Evolutionary conservation across 92 coral and sea anemone genomes (phyloP).

Genomic region (Porites cylindrica): DNA sequence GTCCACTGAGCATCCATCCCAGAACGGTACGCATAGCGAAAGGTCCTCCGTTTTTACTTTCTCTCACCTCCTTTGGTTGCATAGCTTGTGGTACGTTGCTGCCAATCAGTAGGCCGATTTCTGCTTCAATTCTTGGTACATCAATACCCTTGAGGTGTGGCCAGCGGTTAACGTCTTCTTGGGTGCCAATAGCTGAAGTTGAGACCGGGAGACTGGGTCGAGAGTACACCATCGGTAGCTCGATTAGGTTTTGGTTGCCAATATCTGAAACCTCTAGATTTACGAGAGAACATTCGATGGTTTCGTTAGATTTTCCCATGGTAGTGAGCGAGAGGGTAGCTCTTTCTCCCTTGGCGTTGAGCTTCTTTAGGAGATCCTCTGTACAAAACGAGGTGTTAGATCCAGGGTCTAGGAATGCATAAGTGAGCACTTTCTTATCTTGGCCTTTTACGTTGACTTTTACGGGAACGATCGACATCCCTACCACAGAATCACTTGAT

Average conservation of each 20-base stretch:
- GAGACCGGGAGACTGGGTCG: neutral
- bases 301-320: conserved; percentile 36
- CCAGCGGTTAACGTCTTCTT: conserved; percentile 53
- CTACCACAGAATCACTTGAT: neutral
- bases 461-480: conserved; percentile 68
- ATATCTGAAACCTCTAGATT: conserved; percentile 59
- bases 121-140: conserved; percentile 40
- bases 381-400: conserved; percentile 82
- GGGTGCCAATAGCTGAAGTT: neutral
- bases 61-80: neutral
- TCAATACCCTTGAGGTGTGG: conserved; percentile 48
- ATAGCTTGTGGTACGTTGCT: conserved; percentile 49
- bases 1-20: conserved; percentile 66
- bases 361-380: conserved; percentile 43
- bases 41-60: conserved; percentile 28
- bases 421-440: conserved; percentile 46
- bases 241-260: conserved; percentile 26
- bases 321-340: conserved; percentile 71
- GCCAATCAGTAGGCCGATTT: conserved; percentile 62
- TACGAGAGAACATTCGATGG: conserved; percentile 42
- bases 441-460: conserved; percentile 67
- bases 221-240: conserved; percentile 61
- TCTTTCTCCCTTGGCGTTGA: conserved; percentile 25
- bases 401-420: conserved; percentile 79
- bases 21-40: conserved; percentile 38